These are phyloP conservation scores for Drosophila kambysellisi DNA, from an alignment of 2,888 invertebrate species.

Conservation along the genomic window DNA sequence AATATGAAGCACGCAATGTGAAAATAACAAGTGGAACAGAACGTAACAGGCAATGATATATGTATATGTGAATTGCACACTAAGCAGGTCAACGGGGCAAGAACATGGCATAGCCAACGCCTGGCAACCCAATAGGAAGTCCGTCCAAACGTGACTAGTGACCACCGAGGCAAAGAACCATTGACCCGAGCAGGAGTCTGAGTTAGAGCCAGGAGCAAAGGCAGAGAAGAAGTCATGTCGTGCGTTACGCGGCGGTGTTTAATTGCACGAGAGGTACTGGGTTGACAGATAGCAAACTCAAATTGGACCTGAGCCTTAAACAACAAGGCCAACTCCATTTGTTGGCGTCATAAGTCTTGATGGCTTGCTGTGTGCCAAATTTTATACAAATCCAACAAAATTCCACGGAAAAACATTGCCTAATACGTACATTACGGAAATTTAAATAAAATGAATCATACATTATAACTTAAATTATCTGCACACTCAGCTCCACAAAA, in stretches of 20 bases:
- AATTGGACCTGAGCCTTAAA: conserved; percentile 23
- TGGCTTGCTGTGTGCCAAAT: conserved; percentile 64
- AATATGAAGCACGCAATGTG: conserved; percentile 69
- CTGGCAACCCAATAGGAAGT: conserved; percentile 63
- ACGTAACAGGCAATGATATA: conserved; percentile 60
- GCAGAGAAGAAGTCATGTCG: conserved; percentile 69
- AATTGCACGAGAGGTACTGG: conserved; percentile 71
- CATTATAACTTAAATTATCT: neutral
- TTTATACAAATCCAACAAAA: conserved; percentile 6
- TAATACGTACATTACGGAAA: conserved; percentile 1
- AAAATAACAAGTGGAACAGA: conserved; percentile 53
- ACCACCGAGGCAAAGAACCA: conserved; percentile 43
- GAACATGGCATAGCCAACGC: conserved; percentile 24
- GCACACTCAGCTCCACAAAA: neutral
- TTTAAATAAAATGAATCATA: neutral
- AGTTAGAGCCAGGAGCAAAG: conserved; percentile 15
- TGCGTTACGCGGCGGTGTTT: conserved; percentile 66
- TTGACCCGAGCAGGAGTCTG: conserved; percentile 39
- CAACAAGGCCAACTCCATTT: conserved; percentile 21
- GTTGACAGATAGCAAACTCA: conserved; percentile 37
- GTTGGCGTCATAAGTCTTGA: conserved; percentile 65
- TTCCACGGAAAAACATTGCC: conserved; percentile 18
- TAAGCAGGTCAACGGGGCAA: conserved; percentile 70
- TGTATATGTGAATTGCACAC: conserved; percentile 51
- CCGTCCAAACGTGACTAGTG: conserved; percentile 38